Base-by-base conservation (phyloP, 2,113 vertebrate genomes). In the Mellivora capensis region DNA sequence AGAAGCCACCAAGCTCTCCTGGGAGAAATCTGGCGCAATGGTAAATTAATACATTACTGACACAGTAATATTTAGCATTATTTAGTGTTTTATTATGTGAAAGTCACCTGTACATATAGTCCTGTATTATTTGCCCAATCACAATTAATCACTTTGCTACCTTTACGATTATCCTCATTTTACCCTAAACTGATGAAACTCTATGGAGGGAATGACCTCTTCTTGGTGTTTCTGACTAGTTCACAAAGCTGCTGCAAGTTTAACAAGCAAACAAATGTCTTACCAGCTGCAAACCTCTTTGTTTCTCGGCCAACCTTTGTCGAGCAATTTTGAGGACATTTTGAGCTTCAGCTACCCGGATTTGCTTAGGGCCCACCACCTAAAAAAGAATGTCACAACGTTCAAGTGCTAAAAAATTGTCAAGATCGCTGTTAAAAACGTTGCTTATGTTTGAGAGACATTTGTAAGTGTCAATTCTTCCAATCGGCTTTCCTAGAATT, bases 211-310 rank as follows among this genome's bases (percentile, higher is more conserved):
- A 23, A 23, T 37, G 21, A n/a, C 37, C 31, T 31, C 49, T 90
- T 64, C 37, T 57, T 87, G 71, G 62, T 3, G 10, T 31, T 92
- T 93, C 49, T 52, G 13, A 80, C 29, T 44, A 86, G 42, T 69
- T 90, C 34, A 88, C 86, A 86, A 93, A 91, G 20, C 59, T n/a
- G 37, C 5, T 57, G n/a, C 86, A 20, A 62, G 85, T 61, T 74
- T 86, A 93, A 85, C 27, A 83, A 87, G 71, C 21, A 59, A 90
- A 94, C 61, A 59, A 81, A 77, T 12, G 34, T 74, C 97, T 98
- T 98, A 99, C 99, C 98, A 98, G 81, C 8, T 93, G 90, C 47
- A 98, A 97, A 77, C 97, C 98, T 97, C 81, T 98, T 88, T 98
- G 98, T 77, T 99, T 99, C 86, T 98, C 97, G 0, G 86, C 84